A percentile compares a stretch with the other conserved stretches of the same genome.
phyloP scores from a whole-genome alignment of 2,888 invertebrate species.

The Epinotia ramella region DNA sequence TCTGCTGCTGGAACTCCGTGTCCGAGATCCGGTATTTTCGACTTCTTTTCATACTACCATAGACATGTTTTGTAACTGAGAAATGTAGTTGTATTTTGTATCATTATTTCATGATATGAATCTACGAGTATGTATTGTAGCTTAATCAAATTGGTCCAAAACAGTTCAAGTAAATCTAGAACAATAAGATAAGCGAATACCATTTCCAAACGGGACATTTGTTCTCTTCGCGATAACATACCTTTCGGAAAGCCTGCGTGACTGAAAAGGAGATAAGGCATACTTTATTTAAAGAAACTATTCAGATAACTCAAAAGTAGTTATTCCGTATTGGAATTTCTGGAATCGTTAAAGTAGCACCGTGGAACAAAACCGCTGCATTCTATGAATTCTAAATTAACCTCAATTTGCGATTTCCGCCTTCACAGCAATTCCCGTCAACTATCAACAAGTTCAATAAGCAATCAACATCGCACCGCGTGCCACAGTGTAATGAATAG shows the following conservation, averaged over 20 bases:
- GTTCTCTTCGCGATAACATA: constrained; percentile 44
- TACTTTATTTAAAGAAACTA: constrained; percentile 20
- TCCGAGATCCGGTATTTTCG: no score
- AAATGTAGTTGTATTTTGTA: no score
- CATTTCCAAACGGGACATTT: constrained; percentile 22
- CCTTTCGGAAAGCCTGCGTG: constrained; percentile 46
- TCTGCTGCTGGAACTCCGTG: no score
- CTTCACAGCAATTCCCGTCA: constrained; percentile 57
- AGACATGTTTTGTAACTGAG: no score
- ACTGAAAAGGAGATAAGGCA: constrained; percentile 46
- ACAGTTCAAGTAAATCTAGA: constrained; percentile 7
- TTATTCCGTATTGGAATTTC: constrained; percentile 7
- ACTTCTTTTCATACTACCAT: no score
- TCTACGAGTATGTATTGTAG: no score
- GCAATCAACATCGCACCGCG: constrained; percentile 71
- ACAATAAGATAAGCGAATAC: constrained; percentile 21
- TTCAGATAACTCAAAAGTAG: constrained; percentile 4
- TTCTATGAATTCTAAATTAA: constrained; percentile 40
- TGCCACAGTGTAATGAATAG: constrained; percentile 70
- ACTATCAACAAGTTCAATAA: constrained; percentile 71
- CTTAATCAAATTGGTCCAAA: neutral
- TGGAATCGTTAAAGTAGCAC: constrained; percentile 15
- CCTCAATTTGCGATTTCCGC: constrained; percentile 47
- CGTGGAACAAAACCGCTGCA: constrained; percentile 27
- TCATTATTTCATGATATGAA: neutral